A percentile compares a stretch with the other conserved stretches of the same genome.
These are phyloP conservation scores for Euwallacea fornicatus DNA, from an alignment of 1,140 invertebrate genomes.

Conservation along the genomic window DNA sequence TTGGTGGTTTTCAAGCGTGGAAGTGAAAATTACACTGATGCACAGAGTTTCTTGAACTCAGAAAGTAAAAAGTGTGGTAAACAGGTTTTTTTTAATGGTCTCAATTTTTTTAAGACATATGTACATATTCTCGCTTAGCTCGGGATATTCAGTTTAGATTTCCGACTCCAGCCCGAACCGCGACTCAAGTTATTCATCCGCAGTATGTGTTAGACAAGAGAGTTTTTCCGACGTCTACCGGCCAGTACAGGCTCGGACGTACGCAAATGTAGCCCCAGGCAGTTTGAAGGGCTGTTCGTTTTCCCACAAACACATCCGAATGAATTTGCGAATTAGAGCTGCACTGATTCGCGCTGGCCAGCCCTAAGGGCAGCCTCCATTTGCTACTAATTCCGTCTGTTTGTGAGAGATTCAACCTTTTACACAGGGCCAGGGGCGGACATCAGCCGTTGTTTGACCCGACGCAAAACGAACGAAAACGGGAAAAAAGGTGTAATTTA, in stretches of 20 bases:
- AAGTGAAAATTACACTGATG: too few relatives aligned
- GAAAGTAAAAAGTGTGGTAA: too few relatives aligned
- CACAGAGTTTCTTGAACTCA: too few relatives aligned
- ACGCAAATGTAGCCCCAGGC: constrained; percentile 19
- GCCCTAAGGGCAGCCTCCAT: constrained; percentile 14
- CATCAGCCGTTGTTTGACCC: neutral
- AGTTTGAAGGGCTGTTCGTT: constrained; percentile 15
- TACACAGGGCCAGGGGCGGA: constrained; percentile 10
- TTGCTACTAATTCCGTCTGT: constrained; percentile 30
- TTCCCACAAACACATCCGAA: constrained; percentile 32
- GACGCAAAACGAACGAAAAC: neutral
- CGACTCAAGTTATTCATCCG: neutral
- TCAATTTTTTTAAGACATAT: too few relatives aligned
- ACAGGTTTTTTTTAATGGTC: too few relatives aligned
- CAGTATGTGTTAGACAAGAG: neutral
- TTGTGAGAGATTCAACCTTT: constrained; percentile 29
- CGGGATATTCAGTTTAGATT: too few relatives aligned
- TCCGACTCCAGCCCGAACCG: neutral
- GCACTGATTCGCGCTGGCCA: constrained; percentile 33
- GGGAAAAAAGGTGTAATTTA: neutral
- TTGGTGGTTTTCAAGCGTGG: too few relatives aligned
- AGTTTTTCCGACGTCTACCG: neutral
- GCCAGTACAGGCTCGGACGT: neutral
- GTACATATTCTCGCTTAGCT: too few relatives aligned
- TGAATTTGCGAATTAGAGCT: constrained; percentile 34